Evolutionary conservation across 2,113 vertebrate species (phyloP), one percentile per base, ranked within the genome.

Genomic region (Pseudopodoces humilis): DNA sequence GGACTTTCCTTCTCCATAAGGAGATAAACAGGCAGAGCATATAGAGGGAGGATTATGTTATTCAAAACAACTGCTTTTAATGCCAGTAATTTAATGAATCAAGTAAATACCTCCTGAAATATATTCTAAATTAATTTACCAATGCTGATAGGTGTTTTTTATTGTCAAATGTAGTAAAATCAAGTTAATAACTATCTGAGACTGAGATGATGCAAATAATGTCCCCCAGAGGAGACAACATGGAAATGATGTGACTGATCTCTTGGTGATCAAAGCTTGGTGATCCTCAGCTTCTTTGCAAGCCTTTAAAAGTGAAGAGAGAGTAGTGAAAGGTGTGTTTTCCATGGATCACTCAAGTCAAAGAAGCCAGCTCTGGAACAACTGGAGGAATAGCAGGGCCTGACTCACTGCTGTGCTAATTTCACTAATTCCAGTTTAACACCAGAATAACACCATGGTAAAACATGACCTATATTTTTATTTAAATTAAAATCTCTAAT

Each of bases 401-500:
- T 83, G 60, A 55, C 39, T 82, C 64, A 68, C 33, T 44, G 0
- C 28, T 20, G 2, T 49, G 44, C 31, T 80, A 47, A 74, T 63
- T 92, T 63, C 18, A 43, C 60, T 71, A 94, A 90, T 84, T 92
- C 69, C 79, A 75, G 41, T 7, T 67, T 84, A 74, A 60, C 33
- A n/a, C 31, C 4, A 0, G 75, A 81, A 23, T 86, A 88, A 88
- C n/a, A 43, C 31, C 22, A 4, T 60, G 59, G 62, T 53, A 91
- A 94, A 88, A 79, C 30, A 71, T 1, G 12, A 79, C 91, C 74
- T 88, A 92, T 90, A 83, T 96, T 96, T 94, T 93, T 92, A 53
- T 87, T 95, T 91, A 96, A 97, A 97, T 97, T 92, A 94, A 95
- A 96, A 90, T 85, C 39, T 91, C 89, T 95, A 97, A 94, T 92